These are phyloP conservation scores for Pelobates cultripes DNA, from an alignment of 2,797 vertebrate genomes.

Conservation along the genomic window DNA sequence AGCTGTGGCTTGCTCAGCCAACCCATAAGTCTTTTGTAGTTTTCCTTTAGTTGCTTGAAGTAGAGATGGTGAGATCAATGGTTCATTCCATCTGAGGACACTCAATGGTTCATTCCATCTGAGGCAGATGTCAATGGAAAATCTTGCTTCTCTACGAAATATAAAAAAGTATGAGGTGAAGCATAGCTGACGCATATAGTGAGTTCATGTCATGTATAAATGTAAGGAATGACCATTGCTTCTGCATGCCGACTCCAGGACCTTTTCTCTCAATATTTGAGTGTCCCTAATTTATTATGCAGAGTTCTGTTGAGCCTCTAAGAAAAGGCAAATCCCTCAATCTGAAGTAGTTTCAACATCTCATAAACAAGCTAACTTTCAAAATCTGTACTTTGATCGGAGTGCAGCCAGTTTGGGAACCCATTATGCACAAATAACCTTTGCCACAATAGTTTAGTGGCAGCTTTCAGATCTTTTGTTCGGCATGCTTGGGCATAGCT, in stretches of 20 bases:
- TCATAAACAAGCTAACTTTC: background rate
- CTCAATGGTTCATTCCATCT: no score
- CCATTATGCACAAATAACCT: conserved; percentile 1
- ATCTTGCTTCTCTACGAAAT: background rate
- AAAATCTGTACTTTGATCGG: background rate
- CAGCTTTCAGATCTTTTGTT: background rate
- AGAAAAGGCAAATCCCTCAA: background rate
- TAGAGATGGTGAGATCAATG: no score
- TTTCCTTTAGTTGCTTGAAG: no score
- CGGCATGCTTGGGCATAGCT: background rate
- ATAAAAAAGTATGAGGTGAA: background rate
- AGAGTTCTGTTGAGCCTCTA: background rate
- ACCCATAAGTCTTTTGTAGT: no score
- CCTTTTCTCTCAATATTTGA: background rate
- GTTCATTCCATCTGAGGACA: no score
- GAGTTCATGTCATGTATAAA: background rate
- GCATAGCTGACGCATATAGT: no score
- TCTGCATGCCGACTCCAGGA: background rate
- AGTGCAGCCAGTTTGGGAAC: background rate
- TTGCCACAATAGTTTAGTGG: background rate
- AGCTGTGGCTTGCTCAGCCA: no score
- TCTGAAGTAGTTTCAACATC: background rate
- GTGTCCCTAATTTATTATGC: background rate
- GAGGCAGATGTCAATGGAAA: background rate
- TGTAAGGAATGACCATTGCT: background rate